These are phyloP conservation scores for Halictus quadricinctus DNA, from an alignment of 2,888 invertebrate genomes.

Conservation along the genomic window DNA sequence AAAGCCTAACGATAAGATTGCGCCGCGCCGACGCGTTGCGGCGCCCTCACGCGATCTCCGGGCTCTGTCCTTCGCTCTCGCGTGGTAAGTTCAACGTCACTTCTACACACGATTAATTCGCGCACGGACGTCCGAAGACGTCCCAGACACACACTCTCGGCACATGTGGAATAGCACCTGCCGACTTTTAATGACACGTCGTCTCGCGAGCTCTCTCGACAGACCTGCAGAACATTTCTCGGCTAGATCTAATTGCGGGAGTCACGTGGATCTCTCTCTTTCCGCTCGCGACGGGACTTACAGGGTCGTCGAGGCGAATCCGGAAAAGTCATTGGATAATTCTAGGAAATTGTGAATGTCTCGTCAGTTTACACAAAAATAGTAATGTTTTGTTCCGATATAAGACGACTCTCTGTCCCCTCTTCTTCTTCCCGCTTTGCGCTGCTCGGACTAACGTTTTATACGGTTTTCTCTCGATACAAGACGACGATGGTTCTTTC, in stretches of 20 bases:
- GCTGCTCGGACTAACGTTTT: too few relatives aligned
- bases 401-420: too few relatives aligned
- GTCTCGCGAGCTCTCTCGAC: conserved; percentile 6
- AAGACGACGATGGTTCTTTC: too few relatives aligned
- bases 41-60: conserved; percentile 70
- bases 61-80: conserved; percentile 74
- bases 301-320: not conserved
- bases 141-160: conserved; percentile 18
- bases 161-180: conserved; percentile 45
- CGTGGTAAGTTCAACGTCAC: conserved; percentile 68
- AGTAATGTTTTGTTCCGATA: not conserved
- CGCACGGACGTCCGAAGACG: conserved; percentile 24
- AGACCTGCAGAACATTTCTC: not conserved
- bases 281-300: conserved; percentile 5
- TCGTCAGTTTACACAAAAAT: not conserved
- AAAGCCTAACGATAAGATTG: conserved; percentile 47
- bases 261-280: not conserved
- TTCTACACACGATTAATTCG: conserved; percentile 37
- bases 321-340: not conserved
- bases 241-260: not conserved
- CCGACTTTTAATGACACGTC: conserved; percentile 30
- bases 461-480: too few relatives aligned
- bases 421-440: too few relatives aligned
- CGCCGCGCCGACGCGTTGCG: conserved; percentile 55
- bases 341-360: not conserved